Evolutionary conservation across 2,113 vertebrate genomes (phyloP).

Genomic region (Myodes glareolus): DNA sequence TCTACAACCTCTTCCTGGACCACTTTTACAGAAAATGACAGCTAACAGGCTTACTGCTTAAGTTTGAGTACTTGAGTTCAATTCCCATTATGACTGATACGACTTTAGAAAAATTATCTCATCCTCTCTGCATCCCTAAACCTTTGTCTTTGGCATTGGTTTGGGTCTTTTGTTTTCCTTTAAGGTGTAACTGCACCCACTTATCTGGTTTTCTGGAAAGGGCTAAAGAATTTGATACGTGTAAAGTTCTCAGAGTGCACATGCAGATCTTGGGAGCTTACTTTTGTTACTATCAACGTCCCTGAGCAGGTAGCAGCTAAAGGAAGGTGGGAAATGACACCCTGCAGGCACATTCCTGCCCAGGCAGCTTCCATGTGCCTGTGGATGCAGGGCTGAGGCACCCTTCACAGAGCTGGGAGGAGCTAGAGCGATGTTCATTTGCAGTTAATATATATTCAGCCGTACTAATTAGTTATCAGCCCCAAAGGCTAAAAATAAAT

Average conservation of each 20-base stretch:
- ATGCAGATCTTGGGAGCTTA: background rate
- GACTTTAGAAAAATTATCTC: background rate
- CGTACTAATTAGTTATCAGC: constrained; percentile 54
- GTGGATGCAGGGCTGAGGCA: background rate
- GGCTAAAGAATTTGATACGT: background rate
- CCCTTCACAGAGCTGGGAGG: accelerated
- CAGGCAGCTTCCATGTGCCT: background rate
- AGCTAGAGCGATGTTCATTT: constrained; percentile 15
- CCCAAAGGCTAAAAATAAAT: constrained; percentile 63
- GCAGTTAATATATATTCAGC: constrained; percentile 59
- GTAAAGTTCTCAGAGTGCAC: background rate
- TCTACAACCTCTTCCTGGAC: background rate
- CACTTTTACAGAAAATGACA: background rate
- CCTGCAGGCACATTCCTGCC: accelerated
- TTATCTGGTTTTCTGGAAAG: background rate
- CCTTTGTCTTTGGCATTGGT: background rate
- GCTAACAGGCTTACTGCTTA: background rate
- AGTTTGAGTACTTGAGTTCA: background rate
- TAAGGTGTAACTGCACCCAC: background rate
- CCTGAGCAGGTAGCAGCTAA: background rate
- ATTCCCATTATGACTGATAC: background rate
- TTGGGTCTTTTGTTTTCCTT: background rate
- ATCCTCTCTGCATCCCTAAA: background rate
- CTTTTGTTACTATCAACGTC: background rate
- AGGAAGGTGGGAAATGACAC: background rate